Evolutionary conservation across 1,140 invertebrate species (phyloP).

Genomic region (Formica selysi): DNA sequence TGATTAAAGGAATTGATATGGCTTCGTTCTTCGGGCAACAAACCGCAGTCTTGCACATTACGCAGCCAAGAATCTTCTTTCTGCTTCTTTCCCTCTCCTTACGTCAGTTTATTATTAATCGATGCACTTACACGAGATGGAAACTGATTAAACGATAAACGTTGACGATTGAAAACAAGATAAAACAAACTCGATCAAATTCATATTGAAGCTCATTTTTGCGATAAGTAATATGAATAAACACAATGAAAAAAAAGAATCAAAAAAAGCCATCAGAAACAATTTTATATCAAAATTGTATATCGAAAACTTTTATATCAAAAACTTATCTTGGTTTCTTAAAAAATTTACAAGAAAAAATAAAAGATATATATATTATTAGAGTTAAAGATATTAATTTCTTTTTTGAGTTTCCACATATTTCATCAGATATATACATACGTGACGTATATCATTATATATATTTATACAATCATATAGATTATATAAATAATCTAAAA

Average conservation of each 20-base stretch:
- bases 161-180: background rate
- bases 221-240: background rate
- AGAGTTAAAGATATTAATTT: background rate
- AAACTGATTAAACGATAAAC: constrained; percentile 12
- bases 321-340: background rate
- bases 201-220: background rate
- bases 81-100: background rate
- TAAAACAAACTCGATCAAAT: background rate
- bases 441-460: background rate
- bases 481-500: no score
- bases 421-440: background rate
- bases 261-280: background rate
- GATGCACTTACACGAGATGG: background rate
- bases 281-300: background rate
- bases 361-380: background rate
- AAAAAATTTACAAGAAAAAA: background rate
- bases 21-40: constrained; percentile 36
- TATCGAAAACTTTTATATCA: background rate
- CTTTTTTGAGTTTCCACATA: background rate
- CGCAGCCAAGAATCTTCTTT: background rate
- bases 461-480: background rate
- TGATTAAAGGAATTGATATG: constrained; percentile 28
- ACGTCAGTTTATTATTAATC: constrained; percentile 10
- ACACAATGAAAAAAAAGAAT: background rate
- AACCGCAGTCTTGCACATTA: constrained; percentile 32